These are phyloP conservation scores for Anguilla pacifica DNA, from an alignment of 2,797 vertebrate genomes.

Conservation along the genomic window DNA sequence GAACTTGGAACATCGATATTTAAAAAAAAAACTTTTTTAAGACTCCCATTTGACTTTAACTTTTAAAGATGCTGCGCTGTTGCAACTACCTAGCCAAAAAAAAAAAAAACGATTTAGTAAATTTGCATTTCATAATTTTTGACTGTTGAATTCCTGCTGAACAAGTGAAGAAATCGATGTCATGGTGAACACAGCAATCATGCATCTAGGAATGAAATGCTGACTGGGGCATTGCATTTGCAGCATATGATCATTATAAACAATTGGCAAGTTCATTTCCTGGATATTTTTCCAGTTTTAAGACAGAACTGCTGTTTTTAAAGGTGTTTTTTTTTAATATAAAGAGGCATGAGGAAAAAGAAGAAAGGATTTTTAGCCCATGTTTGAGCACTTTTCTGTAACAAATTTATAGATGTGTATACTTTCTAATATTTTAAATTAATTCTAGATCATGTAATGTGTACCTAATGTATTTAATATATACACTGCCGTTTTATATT, in stretches of 20 bases:
- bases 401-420: not conserved
- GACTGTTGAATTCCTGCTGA: not conserved
- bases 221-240: not conserved
- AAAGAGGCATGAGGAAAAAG: too few species aligned
- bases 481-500: not conserved
- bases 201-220: not conserved
- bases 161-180: not conserved
- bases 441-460: not conserved
- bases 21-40: not conserved
- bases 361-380: not conserved
- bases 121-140: not conserved
- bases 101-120: too few species aligned
- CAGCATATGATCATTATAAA: too few species aligned
- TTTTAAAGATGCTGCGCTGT: not conserved
- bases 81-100: not conserved
- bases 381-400: not conserved
- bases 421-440: not conserved
- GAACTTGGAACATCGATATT: not conserved
- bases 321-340: too few species aligned
- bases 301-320: too few species aligned
- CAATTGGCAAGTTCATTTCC: not conserved
- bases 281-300: not conserved
- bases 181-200: not conserved
- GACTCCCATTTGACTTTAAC: not conserved
- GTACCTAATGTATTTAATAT: not conserved